Evolutionary conservation across 2,113 vertebrate species (phyloP), one percentile per base, ranked within the genome.

Genomic region (Mungos mungo): DNA sequence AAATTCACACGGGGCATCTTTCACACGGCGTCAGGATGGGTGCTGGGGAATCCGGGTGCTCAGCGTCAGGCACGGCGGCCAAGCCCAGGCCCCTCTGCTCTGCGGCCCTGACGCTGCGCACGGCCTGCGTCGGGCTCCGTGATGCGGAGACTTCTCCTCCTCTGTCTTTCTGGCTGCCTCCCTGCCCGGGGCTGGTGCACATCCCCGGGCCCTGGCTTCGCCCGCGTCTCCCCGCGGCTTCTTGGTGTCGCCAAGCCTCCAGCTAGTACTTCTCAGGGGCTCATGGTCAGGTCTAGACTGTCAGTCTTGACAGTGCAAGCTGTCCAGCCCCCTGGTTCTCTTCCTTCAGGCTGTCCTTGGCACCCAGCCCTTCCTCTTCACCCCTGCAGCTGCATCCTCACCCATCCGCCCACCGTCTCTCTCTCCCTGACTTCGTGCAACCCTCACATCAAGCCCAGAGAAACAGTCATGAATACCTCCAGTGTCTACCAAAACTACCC

Each of bases 1-100:
- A 63, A 33, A 84, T 9, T 16, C 38, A 33, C 1, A 25, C 1
- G 12, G 35, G 47, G 29, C 35, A 35, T 60, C 84, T 94, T 66
- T 57, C 23, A 29, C 25, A 15, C 1, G 7, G 29, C 7, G 11
- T 21, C 35, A 27, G 69, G n/a, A 90, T 4, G 47, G 65, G 31
- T 3, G 0, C 25, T 66, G 60, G 54, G 45, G 27, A 52, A 19
- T 21, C 47, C 69, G 4, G 7, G 31, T 63, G 54, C 65, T 45
- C 2, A n/a, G 33, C 33, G 23, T 21, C 69, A n/a, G 83, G 31
- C 54, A 7, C 1, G 1, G 76, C 0, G 3, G 0, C 16, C 50
- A 82, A 19, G 16, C 14, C 21, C 52, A 31, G 68, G 25, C 18
- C 7, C 33, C 60, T 33, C 27, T 10, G 19, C 71, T 35, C 27